Evolutionary conservation across 2,113 vertebrate species (phyloP).

Genomic region (Macquaria ambigua): DNA sequence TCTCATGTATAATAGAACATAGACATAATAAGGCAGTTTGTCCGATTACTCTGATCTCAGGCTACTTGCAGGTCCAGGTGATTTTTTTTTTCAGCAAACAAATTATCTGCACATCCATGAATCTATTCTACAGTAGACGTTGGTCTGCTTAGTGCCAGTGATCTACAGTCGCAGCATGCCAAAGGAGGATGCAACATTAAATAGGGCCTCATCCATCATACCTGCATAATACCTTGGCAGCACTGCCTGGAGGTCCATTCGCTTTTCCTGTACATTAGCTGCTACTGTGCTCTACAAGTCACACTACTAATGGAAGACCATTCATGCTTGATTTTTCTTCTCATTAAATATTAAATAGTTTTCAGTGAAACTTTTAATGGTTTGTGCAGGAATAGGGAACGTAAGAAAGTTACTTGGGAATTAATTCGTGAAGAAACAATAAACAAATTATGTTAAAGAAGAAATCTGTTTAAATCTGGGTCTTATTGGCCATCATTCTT

Average conservation of each 20-base stretch:
- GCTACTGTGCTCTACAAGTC: neutral
- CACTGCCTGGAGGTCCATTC: conserved; percentile 7
- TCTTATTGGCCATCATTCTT: neutral
- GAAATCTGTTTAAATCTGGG: neutral
- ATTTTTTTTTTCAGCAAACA: neutral
- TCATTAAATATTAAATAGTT: conserved; percentile 1
- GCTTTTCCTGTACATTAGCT: neutral
- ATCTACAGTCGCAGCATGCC: neutral
- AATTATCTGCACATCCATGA: neutral
- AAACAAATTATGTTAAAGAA: neutral
- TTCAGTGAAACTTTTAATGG: neutral
- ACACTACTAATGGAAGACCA: neutral
- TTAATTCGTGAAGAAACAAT: neutral
- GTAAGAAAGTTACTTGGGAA: too few relatives aligned
- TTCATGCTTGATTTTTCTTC: neutral
- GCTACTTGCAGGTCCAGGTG: neutral
- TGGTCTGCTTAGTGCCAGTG: neutral
- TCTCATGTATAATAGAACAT: too few relatives aligned
- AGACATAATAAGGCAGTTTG: too few relatives aligned
- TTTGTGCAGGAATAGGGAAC: neutral
- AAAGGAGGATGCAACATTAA: neutral
- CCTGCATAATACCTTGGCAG: conserved; percentile 11
- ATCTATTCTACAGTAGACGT: neutral
- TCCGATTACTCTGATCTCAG: neutral
- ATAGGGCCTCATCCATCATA: neutral